phyloP scores from a whole-genome alignment of 2,888 invertebrate species.

The Coenonympha glycerion region DNA sequence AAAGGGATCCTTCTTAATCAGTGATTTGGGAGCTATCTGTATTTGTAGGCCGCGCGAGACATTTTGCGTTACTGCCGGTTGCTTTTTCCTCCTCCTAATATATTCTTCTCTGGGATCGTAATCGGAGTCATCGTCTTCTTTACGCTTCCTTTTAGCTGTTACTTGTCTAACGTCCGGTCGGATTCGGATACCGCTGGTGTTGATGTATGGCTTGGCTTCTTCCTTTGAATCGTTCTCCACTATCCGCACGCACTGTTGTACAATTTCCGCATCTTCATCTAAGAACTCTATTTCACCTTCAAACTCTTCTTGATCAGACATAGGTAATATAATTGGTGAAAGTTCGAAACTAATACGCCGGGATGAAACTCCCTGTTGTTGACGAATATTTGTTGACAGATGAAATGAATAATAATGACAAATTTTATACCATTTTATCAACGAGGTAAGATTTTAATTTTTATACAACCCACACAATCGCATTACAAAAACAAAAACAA shows the following conservation, averaged over 20 bases:
- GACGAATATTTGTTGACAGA: no score
- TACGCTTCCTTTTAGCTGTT: slow-evolving; percentile 22
- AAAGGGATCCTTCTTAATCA: slow-evolving; percentile 2
- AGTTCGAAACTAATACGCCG: no score
- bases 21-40: slow-evolving; percentile 13
- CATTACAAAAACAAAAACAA: no score
- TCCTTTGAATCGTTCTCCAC: slow-evolving; percentile 16
- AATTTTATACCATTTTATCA: no score
- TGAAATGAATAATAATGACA: no score
- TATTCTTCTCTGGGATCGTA: slow-evolving; percentile 51
- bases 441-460: no score
- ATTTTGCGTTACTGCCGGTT: slow-evolving; percentile 17
- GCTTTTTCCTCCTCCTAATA: slow-evolving; percentile 29
- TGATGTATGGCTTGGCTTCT: background rate
- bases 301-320: slow-evolving; percentile 38
- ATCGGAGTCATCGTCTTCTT: slow-evolving; percentile 55
- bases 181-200: no score
- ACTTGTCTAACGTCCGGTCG: slow-evolving; percentile 34
- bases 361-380: no score
- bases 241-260: slow-evolving; percentile 56
- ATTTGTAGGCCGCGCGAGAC: slow-evolving; percentile 9
- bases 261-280: slow-evolving; percentile 67
- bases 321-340: no score
- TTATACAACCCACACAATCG: no score
- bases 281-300: slow-evolving; percentile 63